Percentiles rank a stretch among this genome's conserved stretches.
Conservation (phyloP, 2,113 vertebrate genomes). For the Synchiropus splendidus region DNA sequence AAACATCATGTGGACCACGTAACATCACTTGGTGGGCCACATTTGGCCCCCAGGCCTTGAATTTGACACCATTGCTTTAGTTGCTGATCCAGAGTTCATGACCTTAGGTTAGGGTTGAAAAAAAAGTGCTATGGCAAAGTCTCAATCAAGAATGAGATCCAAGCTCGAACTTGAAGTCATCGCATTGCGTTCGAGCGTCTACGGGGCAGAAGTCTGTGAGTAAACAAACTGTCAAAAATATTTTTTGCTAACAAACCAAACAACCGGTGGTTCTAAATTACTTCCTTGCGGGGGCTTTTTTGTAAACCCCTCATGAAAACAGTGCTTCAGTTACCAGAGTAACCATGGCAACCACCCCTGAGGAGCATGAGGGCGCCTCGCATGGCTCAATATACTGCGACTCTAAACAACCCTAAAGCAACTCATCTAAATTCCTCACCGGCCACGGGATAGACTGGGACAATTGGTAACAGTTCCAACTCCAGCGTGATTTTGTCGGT, state of each 20-base stretch:
- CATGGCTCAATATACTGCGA: constrained; percentile 50
- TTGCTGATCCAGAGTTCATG: no score
- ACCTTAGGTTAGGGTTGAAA: no score
- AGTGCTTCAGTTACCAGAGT: constrained; percentile 39
- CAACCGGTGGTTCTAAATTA: constrained; percentile 22
- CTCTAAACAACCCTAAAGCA: constrained; percentile 60
- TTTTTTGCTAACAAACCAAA: constrained; percentile 2
- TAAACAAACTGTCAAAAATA: neutral
- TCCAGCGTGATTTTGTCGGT: constrained; percentile 31
- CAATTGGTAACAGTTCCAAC: constrained; percentile 51
- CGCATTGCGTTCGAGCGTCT: neutral
- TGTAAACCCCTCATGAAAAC: constrained; percentile 40
- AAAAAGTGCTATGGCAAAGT: no score
- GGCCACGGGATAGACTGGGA: constrained; percentile 44
- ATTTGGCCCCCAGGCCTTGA: no score
- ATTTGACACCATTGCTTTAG: no score
- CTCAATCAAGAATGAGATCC: no score
- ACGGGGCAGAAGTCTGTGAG: neutral
- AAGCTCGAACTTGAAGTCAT: no score
- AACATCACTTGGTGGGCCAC: no score
- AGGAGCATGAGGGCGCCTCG: constrained; percentile 28
- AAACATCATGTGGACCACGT: no score
- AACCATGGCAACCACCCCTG: constrained; percentile 42
- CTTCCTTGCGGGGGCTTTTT: constrained; percentile 16
- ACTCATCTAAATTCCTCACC: constrained; percentile 67